Evolutionary conservation across 2,888 invertebrate genomes (phyloP), one percentile per base, ranked within the genome.

Genomic region (Drosophila demipolita): DNA sequence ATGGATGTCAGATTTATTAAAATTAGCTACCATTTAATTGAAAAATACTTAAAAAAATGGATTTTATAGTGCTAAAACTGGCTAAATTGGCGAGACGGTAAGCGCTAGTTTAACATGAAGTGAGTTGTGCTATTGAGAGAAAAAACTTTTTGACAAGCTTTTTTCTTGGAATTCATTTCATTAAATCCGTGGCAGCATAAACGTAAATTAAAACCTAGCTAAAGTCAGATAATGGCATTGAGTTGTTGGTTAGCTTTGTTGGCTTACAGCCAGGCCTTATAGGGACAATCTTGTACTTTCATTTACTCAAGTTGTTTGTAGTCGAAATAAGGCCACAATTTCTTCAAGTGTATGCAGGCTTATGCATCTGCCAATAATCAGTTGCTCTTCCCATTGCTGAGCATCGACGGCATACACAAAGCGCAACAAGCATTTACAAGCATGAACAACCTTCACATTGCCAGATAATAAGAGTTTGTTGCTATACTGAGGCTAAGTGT

Each of bases 371-470:
- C 54, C 20, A 20, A 20, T 15, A 53, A 35, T n/a, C 33, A 36
- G 23, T 54, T 54, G 35, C 23, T 54, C 15, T 11, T 38, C n/a
- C 5, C 38, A 38, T n/a, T 38, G 26, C 54, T 55, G 26, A 12
- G 26, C 38, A 29, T 55, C 7, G 38, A 26, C 12, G 36, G 26
- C n/a, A 38, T 55, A 38, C 36, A 54, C 63, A 40, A 26, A 69
- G 82, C 84, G 89, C 87, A 87, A 87, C 87, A 87, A 87, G 89
- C 87, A 87, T 87, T 80, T 84, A 73, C n/a, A 54, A 36, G 59
- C 52, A 59, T 42, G 55, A 48, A 61, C 59, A 42, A 38, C 63
- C 58, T 57, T 61, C 50, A 52, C 29, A 38, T 62, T 61, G 26
- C 40, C 58, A 49, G 53, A 55, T 64, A 62, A 38, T 60, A 71